phyloP scores from a whole-genome alignment of 2,888 invertebrate species.

The Muscina levida region DNA sequence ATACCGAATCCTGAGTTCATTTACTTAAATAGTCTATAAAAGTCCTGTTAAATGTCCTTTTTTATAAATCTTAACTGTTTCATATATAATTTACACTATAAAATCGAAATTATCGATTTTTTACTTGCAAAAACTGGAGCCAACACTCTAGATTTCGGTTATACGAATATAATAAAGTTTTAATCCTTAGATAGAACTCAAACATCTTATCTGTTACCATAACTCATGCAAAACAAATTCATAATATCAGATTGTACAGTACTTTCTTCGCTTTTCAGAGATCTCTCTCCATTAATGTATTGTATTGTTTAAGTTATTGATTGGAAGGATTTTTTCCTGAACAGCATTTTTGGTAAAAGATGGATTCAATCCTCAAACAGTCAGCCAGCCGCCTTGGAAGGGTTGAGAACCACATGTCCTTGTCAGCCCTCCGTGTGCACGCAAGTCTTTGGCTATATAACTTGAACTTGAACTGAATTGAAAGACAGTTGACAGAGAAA shows the following conservation, averaged over 20 bases:
- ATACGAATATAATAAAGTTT: neutral
- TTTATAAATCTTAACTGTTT: too few species aligned
- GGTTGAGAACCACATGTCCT: slow-evolving; percentile 22
- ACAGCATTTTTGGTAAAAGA: neutral
- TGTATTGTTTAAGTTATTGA: too few species aligned
- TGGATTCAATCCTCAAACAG: slow-evolving; percentile 9
- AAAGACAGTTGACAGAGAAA: neutral
- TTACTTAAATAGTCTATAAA: too few species aligned
- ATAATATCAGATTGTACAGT: slow-evolving; percentile 32
- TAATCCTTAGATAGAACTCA: neutral
- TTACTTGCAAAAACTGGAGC: too few species aligned
- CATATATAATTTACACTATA: too few species aligned
- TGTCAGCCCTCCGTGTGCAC: neutral
- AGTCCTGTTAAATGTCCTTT: too few species aligned
- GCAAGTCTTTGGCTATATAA: neutral
- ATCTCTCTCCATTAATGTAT: slow-evolving; percentile 23
- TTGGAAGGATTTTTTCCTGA: neutral
- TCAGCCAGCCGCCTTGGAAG: slow-evolving; percentile 15
- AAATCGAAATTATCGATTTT: too few species aligned
- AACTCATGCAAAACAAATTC: neutral
- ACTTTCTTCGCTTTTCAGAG: slow-evolving; percentile 33
- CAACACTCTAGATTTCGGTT: slow-evolving; percentile 13
- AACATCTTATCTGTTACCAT: neutral
- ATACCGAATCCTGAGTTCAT: too few species aligned
- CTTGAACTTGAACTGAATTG: neutral